Evolutionary conservation across 2,888 invertebrate genomes (phyloP).

Genomic region (Andrena praecox): DNA sequence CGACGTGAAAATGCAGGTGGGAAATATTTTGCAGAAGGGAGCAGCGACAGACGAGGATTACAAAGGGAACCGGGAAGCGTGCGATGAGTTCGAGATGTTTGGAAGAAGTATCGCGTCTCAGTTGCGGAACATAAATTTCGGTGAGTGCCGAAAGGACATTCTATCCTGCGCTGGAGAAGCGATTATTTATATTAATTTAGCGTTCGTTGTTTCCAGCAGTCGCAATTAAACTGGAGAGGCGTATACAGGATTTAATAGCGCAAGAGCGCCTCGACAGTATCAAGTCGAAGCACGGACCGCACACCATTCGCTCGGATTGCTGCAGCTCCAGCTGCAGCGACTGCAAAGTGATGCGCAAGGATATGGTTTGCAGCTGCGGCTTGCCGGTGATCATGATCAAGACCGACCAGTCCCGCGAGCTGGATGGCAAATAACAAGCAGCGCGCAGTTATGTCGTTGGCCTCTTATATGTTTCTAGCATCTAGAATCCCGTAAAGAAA

Average conservation of each 20-base stretch:
- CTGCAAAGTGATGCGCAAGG: conserved; percentile 36
- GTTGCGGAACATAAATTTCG: conserved; percentile 56
- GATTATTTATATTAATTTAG: conserved; percentile 1
- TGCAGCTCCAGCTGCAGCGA: conserved; percentile 51
- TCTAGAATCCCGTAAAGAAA: background rate
- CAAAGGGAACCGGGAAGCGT: conserved; percentile 6
- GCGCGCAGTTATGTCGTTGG: background rate
- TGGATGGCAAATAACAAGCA: conserved; percentile 24
- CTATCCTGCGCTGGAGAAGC: background rate
- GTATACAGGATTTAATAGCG: conserved; percentile 56
- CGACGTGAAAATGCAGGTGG: background rate
- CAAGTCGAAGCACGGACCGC: conserved; percentile 25
- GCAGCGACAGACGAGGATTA: background rate
- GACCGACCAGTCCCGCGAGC: conserved; percentile 10
- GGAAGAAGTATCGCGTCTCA: conserved; percentile 63
- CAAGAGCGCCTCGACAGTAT: conserved; percentile 51
- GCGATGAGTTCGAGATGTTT: conserved; percentile 63
- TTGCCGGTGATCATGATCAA: conserved; percentile 57
- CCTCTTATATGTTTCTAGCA: background rate
- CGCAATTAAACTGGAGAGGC: conserved; percentile 56
- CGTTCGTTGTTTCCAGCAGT: conserved; percentile 41
- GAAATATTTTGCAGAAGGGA: conserved; percentile 37
- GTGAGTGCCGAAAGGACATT: conserved; percentile 35
- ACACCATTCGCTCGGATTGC: conserved; percentile 29
- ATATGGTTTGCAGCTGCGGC: conserved; percentile 55